A percentile compares a stretch with the other conserved stretches of the same genome.
These are phyloP conservation scores for Plagodis dolabraria DNA, from an alignment of 2,888 invertebrate genomes.

Conservation along the genomic window DNA sequence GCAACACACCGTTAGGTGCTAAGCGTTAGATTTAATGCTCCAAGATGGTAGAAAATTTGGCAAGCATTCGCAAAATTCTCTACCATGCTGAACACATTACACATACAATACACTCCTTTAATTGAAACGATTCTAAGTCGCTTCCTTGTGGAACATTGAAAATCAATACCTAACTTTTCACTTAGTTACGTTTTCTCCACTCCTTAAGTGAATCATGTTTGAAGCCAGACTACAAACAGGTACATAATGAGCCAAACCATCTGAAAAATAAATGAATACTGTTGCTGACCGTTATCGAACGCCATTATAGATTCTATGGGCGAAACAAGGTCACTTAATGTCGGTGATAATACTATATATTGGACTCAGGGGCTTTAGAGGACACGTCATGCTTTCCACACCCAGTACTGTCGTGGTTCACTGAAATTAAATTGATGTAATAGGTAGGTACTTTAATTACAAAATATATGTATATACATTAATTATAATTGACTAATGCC, in stretches of 20 bases:
- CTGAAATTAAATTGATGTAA: slow-evolving; percentile 18
- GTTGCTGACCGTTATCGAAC: slow-evolving; percentile 31
- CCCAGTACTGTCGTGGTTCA: slow-evolving; percentile 23
- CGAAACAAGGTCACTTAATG: slow-evolving; percentile 38
- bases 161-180: not conserved
- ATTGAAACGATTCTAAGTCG: slow-evolving; percentile 3
- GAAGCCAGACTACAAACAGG: not conserved
- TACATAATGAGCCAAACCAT: slow-evolving; percentile 12
- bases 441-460: slow-evolving; percentile 4
- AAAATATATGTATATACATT: not conserved
- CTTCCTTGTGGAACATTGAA: slow-evolving; percentile 12
- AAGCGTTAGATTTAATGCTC: no score
- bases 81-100: no score
- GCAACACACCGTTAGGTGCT: no score
- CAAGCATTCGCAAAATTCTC: no score
- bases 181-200: not conserved
- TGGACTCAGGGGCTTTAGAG: slow-evolving; percentile 16
- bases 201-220: slow-evolving; percentile 6
- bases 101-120: no score
- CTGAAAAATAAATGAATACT: slow-evolving; percentile 26
- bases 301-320: slow-evolving; percentile 42
- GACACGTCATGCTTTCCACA: slow-evolving; percentile 28
- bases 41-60: no score
- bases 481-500: no score
- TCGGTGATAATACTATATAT: slow-evolving; percentile 24